Base-by-base conservation (phyloP, 2,113 vertebrate species). In the Dicentrarchus labrax region DNA sequence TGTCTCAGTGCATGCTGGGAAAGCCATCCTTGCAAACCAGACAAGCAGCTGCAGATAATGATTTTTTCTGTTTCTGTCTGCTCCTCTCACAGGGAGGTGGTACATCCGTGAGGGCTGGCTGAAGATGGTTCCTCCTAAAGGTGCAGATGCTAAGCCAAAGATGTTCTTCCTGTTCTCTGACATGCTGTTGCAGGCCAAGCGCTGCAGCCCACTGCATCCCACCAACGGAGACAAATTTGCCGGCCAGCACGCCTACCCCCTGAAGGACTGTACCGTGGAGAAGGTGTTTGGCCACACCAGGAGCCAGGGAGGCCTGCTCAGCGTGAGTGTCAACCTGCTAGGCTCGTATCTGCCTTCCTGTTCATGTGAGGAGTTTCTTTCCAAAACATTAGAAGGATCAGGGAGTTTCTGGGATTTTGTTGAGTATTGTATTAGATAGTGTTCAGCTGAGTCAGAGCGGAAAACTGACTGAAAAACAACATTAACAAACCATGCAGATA, bases 141-240 rank as follows among this genome's bases (percentile, higher is more conserved):
- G 90, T 38, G 86, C 94, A 9, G 97, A 94, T 12, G 92, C 86
- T 19, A 96, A 97, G 71, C 95, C 92, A 22, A 97, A 96, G 92
- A 86, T 91, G 96, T 97, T 98, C 93, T 96, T 95, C 91, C 96
- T 99, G 67, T 99, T 99, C 92, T 98, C 97, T 0, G 98, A 99
- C 70, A 86, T 96, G 84, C 95, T 99, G 53, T 87, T 98, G 71
- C 93, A 96, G 88, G 89, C 97, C 38, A 97, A 95, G 60, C 96
- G 91, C 30, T 97, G 96, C 80, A 92, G 96, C 69, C 84, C 95
- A 0, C 82, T 96, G 79, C 93, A 94, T 85, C 94, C 91, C 70
- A 88, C 86, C 89, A 89, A 84, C 45, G 72, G 91, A 62, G 94
- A 95, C 91, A 97, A 94, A 92, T 94, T 96, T 82, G 78, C 39